Percentiles rank a stretch among this genome's conserved stretches.
These are phyloP conservation scores for Psilopsiagon aurifrons DNA, from an alignment of 2,113 vertebrate species.

Conservation along the genomic window DNA sequence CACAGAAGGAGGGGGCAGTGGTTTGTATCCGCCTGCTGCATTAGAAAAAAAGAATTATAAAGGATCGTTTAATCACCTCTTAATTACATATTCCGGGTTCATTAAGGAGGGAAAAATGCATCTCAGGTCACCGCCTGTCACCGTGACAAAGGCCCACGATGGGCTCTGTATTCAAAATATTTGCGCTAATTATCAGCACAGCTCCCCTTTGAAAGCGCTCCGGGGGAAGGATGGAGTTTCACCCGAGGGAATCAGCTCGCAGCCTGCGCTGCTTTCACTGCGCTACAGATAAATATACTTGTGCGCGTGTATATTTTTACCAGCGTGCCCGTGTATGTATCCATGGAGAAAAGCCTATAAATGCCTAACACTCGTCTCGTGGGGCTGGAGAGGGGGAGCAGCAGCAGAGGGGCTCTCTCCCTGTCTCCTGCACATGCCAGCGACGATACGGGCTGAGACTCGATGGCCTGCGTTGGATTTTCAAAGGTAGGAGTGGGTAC, in stretches of 20 bases:
- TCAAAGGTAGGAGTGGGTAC: background rate
- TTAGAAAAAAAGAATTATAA: constrained; percentile 46
- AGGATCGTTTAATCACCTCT: constrained; percentile 57
- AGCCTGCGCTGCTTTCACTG: background rate
- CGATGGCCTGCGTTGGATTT: accelerated
- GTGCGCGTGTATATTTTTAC: constrained; percentile 52
- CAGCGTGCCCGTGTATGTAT: constrained; percentile 39
- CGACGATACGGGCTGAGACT: accelerated
- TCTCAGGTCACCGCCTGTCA: constrained; percentile 63
- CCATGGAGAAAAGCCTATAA: constrained; percentile 68
- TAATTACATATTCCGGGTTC: constrained; percentile 47
- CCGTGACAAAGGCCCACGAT: constrained; percentile 36
- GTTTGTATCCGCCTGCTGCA: constrained; percentile 34
- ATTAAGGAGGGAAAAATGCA: constrained; percentile 36
- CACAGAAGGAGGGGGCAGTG: constrained; percentile 36
- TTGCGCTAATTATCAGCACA: constrained; percentile 58
- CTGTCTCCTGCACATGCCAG: background rate
- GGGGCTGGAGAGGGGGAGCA: constrained; percentile 1
- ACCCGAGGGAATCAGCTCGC: constrained; percentile 28
- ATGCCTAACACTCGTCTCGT: background rate
- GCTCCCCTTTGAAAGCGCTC: constrained; percentile 35
- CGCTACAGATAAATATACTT: constrained; percentile 49
- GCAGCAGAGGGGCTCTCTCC: background rate
- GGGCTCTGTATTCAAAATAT: constrained; percentile 68
- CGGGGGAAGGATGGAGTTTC: constrained; percentile 14